Percentiles rank a stretch among this genome's conserved stretches.
Evolutionary conservation across 2,888 invertebrate species (phyloP).

Genomic region (Dendrolimus pini): DNA sequence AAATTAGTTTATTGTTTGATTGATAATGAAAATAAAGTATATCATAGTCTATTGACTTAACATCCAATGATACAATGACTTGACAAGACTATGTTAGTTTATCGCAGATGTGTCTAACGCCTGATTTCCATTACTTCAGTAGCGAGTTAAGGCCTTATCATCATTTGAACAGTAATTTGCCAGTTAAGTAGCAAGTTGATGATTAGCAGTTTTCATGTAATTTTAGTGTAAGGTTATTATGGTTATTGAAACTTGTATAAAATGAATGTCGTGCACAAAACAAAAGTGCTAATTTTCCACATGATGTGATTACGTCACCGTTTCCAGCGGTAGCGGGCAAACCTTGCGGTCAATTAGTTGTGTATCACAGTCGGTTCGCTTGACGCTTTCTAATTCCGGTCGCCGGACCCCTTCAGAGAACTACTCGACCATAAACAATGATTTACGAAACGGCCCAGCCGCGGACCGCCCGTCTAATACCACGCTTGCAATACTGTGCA

Average conservation of each 20-base stretch:
- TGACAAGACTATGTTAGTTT: too few relatives aligned
- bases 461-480: conserved; percentile 18
- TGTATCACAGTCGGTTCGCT: conserved; percentile 47
- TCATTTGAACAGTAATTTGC: too few relatives aligned
- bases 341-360: conserved; percentile 71
- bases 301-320: conserved; percentile 40
- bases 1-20: too few relatives aligned
- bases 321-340: conserved; percentile 57
- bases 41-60: too few relatives aligned
- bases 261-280: neutral
- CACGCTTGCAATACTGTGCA: conserved; percentile 43
- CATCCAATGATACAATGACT: too few relatives aligned
- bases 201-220: too few relatives aligned
- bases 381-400: conserved; percentile 72
- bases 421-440: conserved; percentile 70
- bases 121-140: too few relatives aligned
- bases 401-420: conserved; percentile 57
- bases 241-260: neutral
- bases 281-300: conserved; percentile 14
- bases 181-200: too few relatives aligned
- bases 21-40: too few relatives aligned
- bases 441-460: conserved; percentile 60
- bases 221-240: too few relatives aligned
- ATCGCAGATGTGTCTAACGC: too few relatives aligned
- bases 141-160: too few relatives aligned